phyloP scores from a whole-genome alignment of 2,888 invertebrate species.

The Cordilura impudica region DNA sequence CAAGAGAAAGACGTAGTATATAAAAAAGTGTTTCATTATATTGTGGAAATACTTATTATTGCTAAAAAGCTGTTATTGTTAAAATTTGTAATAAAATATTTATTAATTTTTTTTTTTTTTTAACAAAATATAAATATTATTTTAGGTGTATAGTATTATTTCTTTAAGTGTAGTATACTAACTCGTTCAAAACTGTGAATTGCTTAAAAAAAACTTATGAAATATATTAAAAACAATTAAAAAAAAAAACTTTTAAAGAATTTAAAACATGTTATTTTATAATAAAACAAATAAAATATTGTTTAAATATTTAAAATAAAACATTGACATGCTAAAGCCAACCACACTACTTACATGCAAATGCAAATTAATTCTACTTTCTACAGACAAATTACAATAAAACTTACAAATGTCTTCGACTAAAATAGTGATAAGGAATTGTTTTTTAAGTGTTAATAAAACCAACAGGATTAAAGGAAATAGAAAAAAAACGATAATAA shows the following conservation, averaged over 20 bases:
- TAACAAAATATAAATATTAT: too few species aligned
- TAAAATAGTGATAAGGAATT: conserved; percentile 52
- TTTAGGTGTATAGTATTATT: too few species aligned
- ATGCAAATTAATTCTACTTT: conserved; percentile 9
- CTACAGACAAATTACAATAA: conserved; percentile 35
- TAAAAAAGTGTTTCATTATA: too few species aligned
- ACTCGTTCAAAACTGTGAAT: conserved; percentile 72
- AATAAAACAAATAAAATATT: conserved; percentile 2
- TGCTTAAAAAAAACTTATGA: conserved; percentile 66
- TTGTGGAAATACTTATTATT: too few species aligned
- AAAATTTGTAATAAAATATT: neutral
- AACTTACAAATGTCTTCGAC: conserved; percentile 75
- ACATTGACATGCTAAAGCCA: conserved; percentile 44
- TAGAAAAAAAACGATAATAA: neutral
- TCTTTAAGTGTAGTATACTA: conserved; percentile 9
- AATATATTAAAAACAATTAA: conserved; percentile 44
- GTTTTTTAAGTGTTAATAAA: neutral
- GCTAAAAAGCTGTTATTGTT: neutral
- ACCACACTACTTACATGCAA: conserved; percentile 29
- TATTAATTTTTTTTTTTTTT: conserved; percentile 17
- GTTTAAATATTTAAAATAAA: conserved; percentile 1
- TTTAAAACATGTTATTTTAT: conserved; percentile 9
- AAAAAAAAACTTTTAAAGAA: conserved; percentile 11
- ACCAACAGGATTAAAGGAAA: neutral
- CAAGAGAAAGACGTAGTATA: too few species aligned